These are phyloP conservation scores for Cherax destructor DNA, from an alignment of 1,140 invertebrate species.

Conservation along the genomic window DNA sequence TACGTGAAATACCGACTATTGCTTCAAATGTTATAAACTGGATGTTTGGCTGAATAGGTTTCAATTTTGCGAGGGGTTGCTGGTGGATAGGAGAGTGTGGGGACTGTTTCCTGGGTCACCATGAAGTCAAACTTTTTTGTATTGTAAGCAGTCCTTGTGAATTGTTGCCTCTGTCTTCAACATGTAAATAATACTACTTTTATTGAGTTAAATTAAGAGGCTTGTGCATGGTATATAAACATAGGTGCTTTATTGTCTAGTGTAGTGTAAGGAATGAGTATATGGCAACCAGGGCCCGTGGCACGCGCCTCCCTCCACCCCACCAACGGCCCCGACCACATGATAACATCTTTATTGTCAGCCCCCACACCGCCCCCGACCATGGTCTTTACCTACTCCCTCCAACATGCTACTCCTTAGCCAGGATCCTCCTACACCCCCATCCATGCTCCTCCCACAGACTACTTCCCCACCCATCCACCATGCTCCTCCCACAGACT, in stretches of 20 bases:
- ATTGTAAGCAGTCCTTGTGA: too few relatives aligned
- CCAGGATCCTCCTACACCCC: background rate
- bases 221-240: too few relatives aligned
- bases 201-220: background rate
- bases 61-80: too few relatives aligned
- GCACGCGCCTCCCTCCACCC: slow-evolving; percentile 37
- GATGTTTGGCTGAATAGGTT: too few relatives aligned
- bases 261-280: background rate
- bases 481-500: too few relatives aligned
- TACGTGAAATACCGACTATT: too few relatives aligned
- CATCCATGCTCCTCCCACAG: background rate
- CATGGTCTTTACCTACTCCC: background rate
- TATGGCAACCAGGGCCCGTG: slow-evolving; percentile 48
- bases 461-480: background rate
- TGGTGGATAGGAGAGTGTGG: too few relatives aligned
- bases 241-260: background rate
- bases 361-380: background rate
- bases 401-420: background rate
- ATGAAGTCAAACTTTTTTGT: too few relatives aligned
- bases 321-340: slow-evolving; percentile 16
- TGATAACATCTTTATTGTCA: slow-evolving; percentile 50
- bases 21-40: too few relatives aligned
- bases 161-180: background rate
- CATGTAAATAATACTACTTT: background rate
- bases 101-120: too few relatives aligned